These are phyloP conservation scores for Carabus problematicus DNA, from an alignment of 2,888 invertebrate species.

Conservation along the genomic window DNA sequence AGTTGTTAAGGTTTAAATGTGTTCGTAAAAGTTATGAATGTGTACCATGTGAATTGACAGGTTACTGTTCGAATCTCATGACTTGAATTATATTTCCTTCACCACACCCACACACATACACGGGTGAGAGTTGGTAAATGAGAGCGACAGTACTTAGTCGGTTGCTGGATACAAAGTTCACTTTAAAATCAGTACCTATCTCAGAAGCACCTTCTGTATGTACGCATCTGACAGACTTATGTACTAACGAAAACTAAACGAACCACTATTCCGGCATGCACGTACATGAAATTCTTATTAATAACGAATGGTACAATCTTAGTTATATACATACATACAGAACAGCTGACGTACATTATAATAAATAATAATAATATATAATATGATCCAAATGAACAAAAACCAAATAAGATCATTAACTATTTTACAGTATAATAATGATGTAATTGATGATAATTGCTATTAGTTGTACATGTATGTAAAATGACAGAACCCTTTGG, in stretches of 20 bases:
- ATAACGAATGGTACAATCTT: constrained; percentile 17
- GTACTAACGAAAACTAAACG: constrained; percentile 20
- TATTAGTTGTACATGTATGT: constrained; percentile 45
- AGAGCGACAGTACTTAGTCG: not conserved
- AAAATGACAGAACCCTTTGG: constrained; percentile 39
- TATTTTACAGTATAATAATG: constrained; percentile 45
- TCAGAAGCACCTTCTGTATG: constrained; percentile 37
- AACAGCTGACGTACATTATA: constrained; percentile 10
- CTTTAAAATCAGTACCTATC: constrained; percentile 40
- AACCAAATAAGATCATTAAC: constrained; percentile 53
- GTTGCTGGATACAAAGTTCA: constrained; percentile 15
- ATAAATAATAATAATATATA: constrained; percentile 21
- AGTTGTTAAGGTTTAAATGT: constrained; percentile 39
- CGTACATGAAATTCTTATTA: not conserved
- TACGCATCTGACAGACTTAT: constrained; percentile 38
- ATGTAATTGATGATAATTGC: constrained; percentile 46
- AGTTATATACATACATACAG: constrained; percentile 39
- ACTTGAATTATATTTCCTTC: not conserved
- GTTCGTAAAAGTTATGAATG: constrained; percentile 35
- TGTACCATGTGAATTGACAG: constrained; percentile 11
- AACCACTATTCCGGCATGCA: constrained; percentile 12
- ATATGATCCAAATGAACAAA: constrained; percentile 51
- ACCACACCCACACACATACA: too few species aligned
- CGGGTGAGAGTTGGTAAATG: not conserved
- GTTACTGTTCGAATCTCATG: not conserved